Evolutionary conservation across 2,888 invertebrate species (phyloP), one percentile per base, ranked within the genome.

Genomic region (Yponomeuta evonymella): DNA sequence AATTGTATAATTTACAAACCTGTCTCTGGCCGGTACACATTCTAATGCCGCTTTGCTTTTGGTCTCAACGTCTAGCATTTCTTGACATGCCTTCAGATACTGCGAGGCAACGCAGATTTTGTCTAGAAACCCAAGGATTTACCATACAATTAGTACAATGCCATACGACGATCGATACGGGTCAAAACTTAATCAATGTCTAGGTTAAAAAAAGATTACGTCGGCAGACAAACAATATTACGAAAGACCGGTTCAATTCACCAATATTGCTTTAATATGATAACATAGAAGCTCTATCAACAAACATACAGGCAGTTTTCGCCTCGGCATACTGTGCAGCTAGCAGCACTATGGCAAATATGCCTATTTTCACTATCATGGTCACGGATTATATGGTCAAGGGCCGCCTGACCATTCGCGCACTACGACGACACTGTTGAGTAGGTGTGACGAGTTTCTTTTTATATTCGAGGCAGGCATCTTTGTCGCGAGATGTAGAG

Each of bases 101-200:
- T 93, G 92, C 75, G 94, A 93, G 0, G 96, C 96, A 62, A 96
- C 95, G 83, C 96, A 96, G 93, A 96, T 94, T 83, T 95, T 95
- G 81, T 95, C 96, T 96, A 79, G 64, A 65, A 23, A 65, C 33
- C 43, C 67, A 48, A 30, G 23, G 29, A 43, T 30, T 67, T 33
- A 67, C 48, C 67, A 48, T 48, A 48, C 33, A 66, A 66, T 36
- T 30, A 65, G 30, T 43, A 43, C 43, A 43, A 43, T 43, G 43
- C 43, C 43, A 43, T 43, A 43, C 43, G 1, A 43, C 8, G 43
- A 43, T 8, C 5, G 43, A 43, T 43, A 43, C 43, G 8, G 43
- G 43, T 43, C 43, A 8, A 43, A 43, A 5, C 43, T 43, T 5
- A 43, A 43, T 43, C 43, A 43, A 43, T 43, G 43, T 43, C 43